These are phyloP conservation scores for Limnothrissa miodon DNA, from an alignment of 2,113 vertebrate species.

Conservation along the genomic window DNA sequence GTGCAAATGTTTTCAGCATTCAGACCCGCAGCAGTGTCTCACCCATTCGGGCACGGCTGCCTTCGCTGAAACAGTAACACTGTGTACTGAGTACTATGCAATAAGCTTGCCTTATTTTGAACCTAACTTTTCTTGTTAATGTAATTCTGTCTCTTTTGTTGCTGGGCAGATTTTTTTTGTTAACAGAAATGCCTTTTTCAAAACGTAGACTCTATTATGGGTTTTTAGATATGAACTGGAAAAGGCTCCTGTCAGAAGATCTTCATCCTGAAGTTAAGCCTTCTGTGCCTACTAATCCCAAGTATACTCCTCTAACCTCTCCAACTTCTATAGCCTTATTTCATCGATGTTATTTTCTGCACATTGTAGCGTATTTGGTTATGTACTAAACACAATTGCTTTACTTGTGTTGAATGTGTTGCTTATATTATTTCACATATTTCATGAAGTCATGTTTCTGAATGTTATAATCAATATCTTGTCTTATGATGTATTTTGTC, in stretches of 20 bases:
- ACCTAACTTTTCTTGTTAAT: conserved; percentile 17
- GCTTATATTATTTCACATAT: neutral
- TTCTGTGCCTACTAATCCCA: neutral
- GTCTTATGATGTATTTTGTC: neutral
- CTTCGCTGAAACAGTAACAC: conserved; percentile 31
- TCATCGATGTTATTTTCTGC: neutral
- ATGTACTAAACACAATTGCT: neutral
- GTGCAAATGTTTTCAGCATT: neutral
- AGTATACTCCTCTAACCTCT: conserved; percentile 4
- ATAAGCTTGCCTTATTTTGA: conserved; percentile 47
- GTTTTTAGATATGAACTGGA: neutral
- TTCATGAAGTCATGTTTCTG: neutral
- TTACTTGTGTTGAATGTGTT: neutral
- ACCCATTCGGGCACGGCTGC: neutral
- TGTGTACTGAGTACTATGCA: conserved; percentile 55
- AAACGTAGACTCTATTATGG: neutral
- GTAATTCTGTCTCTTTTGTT: conserved; percentile 31
- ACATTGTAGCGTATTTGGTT: neutral
- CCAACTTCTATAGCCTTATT: neutral
- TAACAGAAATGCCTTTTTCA: conserved; percentile 12
- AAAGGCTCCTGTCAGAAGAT: neutral
- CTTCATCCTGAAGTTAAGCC: neutral
- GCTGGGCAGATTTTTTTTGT: conserved; percentile 21
- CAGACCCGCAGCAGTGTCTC: neutral
- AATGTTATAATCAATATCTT: neutral